phyloP scores from a whole-genome alignment of 37 sponge, comb jelly and placozoan genomes.

The Dysidea cf. avara region DNA sequence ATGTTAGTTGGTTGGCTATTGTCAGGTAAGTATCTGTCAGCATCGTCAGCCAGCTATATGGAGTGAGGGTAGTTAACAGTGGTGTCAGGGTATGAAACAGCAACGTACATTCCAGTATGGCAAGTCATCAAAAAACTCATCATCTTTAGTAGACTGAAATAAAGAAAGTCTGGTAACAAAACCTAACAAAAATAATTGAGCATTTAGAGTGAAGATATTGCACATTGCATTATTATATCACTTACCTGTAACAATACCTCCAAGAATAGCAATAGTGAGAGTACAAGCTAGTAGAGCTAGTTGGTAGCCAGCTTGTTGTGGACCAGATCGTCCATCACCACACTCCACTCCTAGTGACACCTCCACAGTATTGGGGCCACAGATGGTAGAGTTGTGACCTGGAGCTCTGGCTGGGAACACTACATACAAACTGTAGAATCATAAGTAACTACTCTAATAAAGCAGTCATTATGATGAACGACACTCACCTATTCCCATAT shows the following conservation, averaged over 20 bases:
- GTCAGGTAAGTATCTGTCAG: constrained; percentile 52
- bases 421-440: constrained; percentile 36
- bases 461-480: background rate
- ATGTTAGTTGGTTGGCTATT: no score
- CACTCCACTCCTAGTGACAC: no score
- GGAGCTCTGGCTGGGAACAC: constrained; percentile 76
- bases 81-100: background rate
- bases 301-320: constrained; percentile 81
- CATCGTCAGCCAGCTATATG: constrained; percentile 60
- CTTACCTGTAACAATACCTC: constrained; percentile 85
- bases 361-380: no score
- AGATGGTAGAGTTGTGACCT: constrained; percentile 1
- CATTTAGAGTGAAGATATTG: no score
- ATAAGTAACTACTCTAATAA: no score
- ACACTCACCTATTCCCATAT: constrained; percentile 54
- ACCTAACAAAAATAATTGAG: no score
- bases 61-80: no score
- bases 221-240: no score
- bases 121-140: constrained; percentile 58
- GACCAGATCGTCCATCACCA: no score
- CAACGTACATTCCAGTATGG: constrained; percentile 58
- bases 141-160: constrained; percentile 6
- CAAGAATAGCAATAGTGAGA: constrained; percentile 61
- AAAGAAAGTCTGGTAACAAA: no score
- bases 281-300: constrained; percentile 65